Conservation (phyloP, 2,888 invertebrate genomes). For the Anticlea derivata region DNA sequence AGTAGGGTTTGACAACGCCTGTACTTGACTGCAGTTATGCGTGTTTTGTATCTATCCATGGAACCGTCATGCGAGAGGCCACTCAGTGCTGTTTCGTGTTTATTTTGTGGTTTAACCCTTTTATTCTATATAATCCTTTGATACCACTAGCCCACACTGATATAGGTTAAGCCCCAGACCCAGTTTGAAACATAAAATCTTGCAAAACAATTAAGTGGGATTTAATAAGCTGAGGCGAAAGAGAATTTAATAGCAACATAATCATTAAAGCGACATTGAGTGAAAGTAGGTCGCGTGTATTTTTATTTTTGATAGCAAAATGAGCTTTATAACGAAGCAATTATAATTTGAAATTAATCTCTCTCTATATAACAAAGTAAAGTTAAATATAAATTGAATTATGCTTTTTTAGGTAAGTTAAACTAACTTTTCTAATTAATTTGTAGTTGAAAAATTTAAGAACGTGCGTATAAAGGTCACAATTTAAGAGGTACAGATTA, state of each 20-base stretch:
- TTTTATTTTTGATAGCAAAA: constrained; percentile 11
- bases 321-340: constrained; percentile 2
- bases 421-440: too few species aligned
- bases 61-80: too few species aligned
- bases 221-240: constrained; percentile 14
- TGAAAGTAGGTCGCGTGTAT: constrained; percentile 11
- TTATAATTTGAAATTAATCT: neutral
- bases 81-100: neutral
- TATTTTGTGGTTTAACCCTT: neutral
- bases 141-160: constrained; percentile 1
- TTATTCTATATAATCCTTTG: neutral
- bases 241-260: constrained; percentile 13
- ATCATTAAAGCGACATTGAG: constrained; percentile 7
- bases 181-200: constrained; percentile 8
- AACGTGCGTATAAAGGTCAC: too few species aligned
- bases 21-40: too few species aligned
- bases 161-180: constrained; percentile 11
- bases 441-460: too few species aligned
- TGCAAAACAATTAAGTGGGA: constrained; percentile 14
- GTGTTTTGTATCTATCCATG: too few species aligned
- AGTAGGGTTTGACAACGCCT: neutral
- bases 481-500: too few species aligned
- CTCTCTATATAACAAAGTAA: too few species aligned
- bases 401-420: too few species aligned
- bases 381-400: too few species aligned